These are phyloP conservation scores for Bolinopsis microptera DNA, from an alignment of 37 sponge, comb jelly and placozoan species.

Conservation along the genomic window DNA sequence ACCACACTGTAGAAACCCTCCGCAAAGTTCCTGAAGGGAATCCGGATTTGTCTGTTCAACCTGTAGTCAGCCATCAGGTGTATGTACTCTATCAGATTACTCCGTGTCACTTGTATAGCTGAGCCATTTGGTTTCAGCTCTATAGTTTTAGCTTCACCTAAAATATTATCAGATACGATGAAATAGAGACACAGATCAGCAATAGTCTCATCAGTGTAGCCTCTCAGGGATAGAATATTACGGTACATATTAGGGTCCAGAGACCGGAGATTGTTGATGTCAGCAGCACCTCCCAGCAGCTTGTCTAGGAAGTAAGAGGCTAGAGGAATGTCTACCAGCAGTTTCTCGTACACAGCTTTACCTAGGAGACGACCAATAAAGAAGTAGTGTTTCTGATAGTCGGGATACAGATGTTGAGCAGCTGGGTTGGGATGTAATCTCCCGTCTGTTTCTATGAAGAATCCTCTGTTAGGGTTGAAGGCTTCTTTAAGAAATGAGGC, in stretches of 20 bases:
- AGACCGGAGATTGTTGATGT: slow-evolving; percentile 82
- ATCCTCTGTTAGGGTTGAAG: slow-evolving; percentile 62
- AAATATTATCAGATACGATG: background rate
- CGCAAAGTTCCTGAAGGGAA: slow-evolving; percentile 76
- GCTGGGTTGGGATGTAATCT: slow-evolving; percentile 45
- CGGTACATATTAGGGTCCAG: slow-evolving; percentile 86
- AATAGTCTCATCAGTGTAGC: slow-evolving; percentile 39
- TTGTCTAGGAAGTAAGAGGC: slow-evolving; percentile 88
- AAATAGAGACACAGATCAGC: slow-evolving; percentile 55
- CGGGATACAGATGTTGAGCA: slow-evolving; percentile 65
- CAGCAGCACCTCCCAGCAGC: slow-evolving; percentile 71
- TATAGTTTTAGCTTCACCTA: slow-evolving; percentile 45
- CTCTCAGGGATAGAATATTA: slow-evolving; percentile 20
- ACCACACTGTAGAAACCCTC: slow-evolving; percentile 79
- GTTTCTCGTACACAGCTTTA: slow-evolving; percentile 83
- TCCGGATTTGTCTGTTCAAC: slow-evolving; percentile 73
- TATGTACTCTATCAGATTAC: slow-evolving; percentile 85
- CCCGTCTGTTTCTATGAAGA: slow-evolving; percentile 63
- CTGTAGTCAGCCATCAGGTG: slow-evolving; percentile 81
- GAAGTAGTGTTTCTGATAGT: slow-evolving; percentile 76
- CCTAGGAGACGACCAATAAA: slow-evolving; percentile 89
- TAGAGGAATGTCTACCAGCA: slow-evolving; percentile 86
- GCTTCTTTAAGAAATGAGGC: slow-evolving; percentile 36
- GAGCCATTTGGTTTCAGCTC: slow-evolving; percentile 80
- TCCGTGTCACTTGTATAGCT: slow-evolving; percentile 74